These are phyloP conservation scores for Oedothorax gibbosus DNA, from an alignment of 1,140 invertebrate species.

Conservation along the genomic window DNA sequence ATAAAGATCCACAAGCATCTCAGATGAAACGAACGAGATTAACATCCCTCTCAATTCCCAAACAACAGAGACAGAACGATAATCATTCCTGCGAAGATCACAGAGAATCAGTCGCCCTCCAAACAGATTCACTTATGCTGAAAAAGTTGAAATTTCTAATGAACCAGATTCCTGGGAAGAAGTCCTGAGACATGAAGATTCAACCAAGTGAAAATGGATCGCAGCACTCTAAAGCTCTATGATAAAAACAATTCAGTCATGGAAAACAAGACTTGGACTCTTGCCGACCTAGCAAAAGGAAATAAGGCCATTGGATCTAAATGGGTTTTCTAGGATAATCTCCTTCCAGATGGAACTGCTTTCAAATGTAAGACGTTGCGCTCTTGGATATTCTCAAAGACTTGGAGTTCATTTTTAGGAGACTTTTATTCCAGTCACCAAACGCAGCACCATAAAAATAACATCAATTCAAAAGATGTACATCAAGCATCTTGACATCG, in stretches of 20 bases:
- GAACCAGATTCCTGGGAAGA: too few species aligned
- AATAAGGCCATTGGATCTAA: conserved; percentile 23
- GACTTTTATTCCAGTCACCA: conserved; percentile 4
- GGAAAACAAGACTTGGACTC: conserved; percentile 19
- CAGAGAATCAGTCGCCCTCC: too few species aligned
- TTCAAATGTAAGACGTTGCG: not conserved
- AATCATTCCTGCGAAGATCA: too few species aligned
- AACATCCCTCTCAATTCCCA: too few species aligned
- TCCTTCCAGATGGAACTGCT: conserved; percentile 22
- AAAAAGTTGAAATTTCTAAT: too few species aligned
- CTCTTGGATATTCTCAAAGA: conserved; percentile 26
- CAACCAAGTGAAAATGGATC: too few species aligned
- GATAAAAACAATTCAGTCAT: conserved; percentile 22
- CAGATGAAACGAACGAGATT: too few species aligned
- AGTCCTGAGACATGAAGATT: too few species aligned
- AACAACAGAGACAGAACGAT: too few species aligned
- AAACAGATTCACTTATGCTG: too few species aligned
- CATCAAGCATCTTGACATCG: conserved; percentile 26
- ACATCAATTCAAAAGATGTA: conserved; percentile 43
- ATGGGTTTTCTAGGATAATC: conserved; percentile 59
- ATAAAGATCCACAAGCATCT: too few species aligned
- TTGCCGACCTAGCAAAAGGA: not conserved
- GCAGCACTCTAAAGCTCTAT: too few species aligned
- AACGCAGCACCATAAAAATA: conserved; percentile 43
- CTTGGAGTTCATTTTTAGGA: not conserved